Evolutionary conservation across 1,140 invertebrate species (phyloP), one percentile per base, ranked within the genome.

Genomic region (Myzus persicae): DNA sequence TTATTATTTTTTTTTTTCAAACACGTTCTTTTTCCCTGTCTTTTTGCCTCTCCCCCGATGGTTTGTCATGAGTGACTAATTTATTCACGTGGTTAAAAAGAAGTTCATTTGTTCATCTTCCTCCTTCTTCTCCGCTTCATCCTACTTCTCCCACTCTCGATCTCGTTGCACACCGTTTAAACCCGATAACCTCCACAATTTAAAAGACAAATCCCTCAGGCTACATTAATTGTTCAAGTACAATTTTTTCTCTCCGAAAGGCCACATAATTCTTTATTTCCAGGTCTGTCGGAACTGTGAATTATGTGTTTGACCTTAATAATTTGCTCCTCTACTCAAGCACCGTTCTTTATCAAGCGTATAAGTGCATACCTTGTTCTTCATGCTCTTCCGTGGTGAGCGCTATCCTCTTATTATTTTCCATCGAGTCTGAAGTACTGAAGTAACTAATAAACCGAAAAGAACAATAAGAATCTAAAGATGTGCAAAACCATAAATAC

Each of bases 121-220:
- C 89, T 24, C 36, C 20, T 76, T 81, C 24, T 90, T 38, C 48
- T 31, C 59, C 38, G 18, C 22, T 42, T 22, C 24, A 8, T 40
- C 38, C 82, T 3, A 11, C 22, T 40, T 26, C 22, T 42, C 89
- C 14, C 59, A 14, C 14, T 1, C 59, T 26, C 38, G 26, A 42
- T 76, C 31, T 76, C 59, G 14, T n/a, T 67, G 38, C 81, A 22
- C 76, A 51, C n/a, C 67, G 91, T 82, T 82, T 82, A 92, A 31
- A 40, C 76, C 44, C 42, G n/a, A 44, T 82, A 81, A 91, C 90
- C 90, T 91, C 67, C 91, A 85, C 91, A 42, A 85, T 93, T 85
- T 93, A 93, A 93, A 93, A 93, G 81, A 85, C 76, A 93, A 93
- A 36, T 93, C 91, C 91, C 91, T 93, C 46, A 85, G 91, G 91